Conservation (phyloP, 1,140 invertebrate genomes). For the Bombus picipes region DNA sequence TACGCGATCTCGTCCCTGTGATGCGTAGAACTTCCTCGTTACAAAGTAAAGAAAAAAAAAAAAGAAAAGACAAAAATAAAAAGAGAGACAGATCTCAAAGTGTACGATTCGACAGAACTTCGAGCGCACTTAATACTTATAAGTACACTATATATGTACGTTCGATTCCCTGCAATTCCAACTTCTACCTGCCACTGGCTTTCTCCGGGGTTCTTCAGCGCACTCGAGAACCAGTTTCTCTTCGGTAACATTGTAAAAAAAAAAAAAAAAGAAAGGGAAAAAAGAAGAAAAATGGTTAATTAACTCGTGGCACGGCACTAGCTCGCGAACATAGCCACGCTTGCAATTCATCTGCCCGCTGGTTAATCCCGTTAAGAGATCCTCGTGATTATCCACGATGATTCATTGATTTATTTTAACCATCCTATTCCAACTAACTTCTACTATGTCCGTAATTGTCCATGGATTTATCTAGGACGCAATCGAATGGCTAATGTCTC, state of each 20-base stretch:
- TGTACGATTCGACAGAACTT: background rate
- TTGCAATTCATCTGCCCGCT: conserved; percentile 22
- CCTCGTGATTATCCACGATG: conserved; percentile 49
- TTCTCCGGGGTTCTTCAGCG: conserved; percentile 36
- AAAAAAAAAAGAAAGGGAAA: background rate
- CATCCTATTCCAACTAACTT: conserved; percentile 17
- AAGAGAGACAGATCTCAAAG: background rate
- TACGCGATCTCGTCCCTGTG: too few species aligned
- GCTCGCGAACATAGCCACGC: too few species aligned
- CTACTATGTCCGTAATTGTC: background rate
- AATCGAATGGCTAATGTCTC: background rate
- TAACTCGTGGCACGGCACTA: conserved; percentile 16
- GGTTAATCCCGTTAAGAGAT: conserved; percentile 42
- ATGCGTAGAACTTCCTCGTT: too few species aligned
- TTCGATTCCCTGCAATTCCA: conserved; percentile 1
- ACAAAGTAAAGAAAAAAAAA: too few species aligned
- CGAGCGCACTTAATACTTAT: background rate
- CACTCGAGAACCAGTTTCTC: conserved; percentile 54
- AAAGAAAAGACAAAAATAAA: background rate
- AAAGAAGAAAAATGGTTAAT: conserved; percentile 31
- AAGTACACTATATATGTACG: background rate
- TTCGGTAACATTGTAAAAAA: conserved; percentile 6
- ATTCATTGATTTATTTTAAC: conserved; percentile 68
- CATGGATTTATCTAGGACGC: background rate
- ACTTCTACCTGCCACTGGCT: conserved; percentile 39